A percentile compares a stretch with the other conserved stretches of the same genome.
These are phyloP conservation scores for Lineus longissimus DNA, from an alignment of 1,140 invertebrate species.

Conservation along the genomic window DNA sequence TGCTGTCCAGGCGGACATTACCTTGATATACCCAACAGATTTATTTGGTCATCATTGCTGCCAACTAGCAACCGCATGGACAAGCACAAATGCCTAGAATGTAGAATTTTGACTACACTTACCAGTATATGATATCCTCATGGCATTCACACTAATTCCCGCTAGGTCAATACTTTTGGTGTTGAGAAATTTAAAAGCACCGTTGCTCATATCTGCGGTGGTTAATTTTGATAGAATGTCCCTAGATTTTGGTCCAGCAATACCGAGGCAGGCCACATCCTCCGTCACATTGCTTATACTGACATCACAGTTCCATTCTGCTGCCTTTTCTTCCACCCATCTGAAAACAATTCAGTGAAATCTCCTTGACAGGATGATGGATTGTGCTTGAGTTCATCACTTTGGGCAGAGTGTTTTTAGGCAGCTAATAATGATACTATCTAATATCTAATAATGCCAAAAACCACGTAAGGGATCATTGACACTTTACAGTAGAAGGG, in stretches of 20 bases:
- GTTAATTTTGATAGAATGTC: slow-evolving; percentile 38
- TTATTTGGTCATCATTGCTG: too few species aligned
- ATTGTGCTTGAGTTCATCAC: too few species aligned
- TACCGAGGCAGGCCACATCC: slow-evolving; percentile 36
- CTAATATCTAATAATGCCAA: too few species aligned
- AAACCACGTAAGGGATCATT: too few species aligned
- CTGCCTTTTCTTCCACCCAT: slow-evolving; percentile 41
- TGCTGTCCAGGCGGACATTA: too few species aligned
- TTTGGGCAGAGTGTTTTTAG: too few species aligned
- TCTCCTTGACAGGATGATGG: too few species aligned
- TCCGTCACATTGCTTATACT: slow-evolving; percentile 44
- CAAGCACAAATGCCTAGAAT: neutral
- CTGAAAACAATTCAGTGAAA: slow-evolving; percentile 21
- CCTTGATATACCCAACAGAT: too few species aligned
- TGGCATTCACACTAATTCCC: slow-evolving; percentile 29
- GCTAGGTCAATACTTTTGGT: slow-evolving; percentile 26
- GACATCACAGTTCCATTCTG: slow-evolving; percentile 27
- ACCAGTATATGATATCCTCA: slow-evolving; percentile 52
- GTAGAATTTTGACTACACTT: neutral
- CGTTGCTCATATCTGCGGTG: slow-evolving; percentile 14
- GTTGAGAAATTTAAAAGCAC: slow-evolving; percentile 29
- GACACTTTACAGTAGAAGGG: too few species aligned
- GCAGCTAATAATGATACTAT: slow-evolving; percentile 11
- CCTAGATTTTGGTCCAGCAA: slow-evolving; percentile 48
- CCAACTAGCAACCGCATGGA: too few species aligned